These are phyloP conservation scores for Homarus americanus DNA, from an alignment of 1,140 invertebrate genomes.

Conservation along the genomic window DNA sequence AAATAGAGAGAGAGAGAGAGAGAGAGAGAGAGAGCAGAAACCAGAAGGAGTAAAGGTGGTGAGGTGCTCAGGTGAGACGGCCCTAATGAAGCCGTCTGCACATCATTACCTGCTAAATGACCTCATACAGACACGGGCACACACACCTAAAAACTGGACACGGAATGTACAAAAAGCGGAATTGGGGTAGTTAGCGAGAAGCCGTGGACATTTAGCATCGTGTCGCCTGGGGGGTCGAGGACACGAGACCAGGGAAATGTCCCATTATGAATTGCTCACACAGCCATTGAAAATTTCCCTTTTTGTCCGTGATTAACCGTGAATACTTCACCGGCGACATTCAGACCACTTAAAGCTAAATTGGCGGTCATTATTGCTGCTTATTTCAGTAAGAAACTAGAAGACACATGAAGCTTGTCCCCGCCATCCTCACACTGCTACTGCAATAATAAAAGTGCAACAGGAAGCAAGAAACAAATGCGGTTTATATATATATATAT, in stretches of 20 bases:
- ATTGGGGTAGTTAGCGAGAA: not conserved
- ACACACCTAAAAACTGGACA: constrained; percentile 8
- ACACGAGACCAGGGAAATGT: not conserved
- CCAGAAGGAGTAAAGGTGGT: not conserved
- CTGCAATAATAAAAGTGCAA: not conserved
- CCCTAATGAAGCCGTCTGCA: constrained; percentile 37
- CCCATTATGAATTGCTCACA: not conserved
- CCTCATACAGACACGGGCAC: constrained; percentile 14
- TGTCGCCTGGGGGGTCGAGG: not conserved
- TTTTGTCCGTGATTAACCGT: not conserved
- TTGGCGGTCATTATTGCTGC: not conserved
- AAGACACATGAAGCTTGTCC: not conserved
- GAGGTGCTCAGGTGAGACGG: not conserved
- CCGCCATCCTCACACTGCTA: not conserved
- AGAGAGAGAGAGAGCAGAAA: not conserved
- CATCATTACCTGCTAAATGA: constrained; percentile 38
- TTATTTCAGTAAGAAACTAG: not conserved
- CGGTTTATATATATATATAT: not conserved
- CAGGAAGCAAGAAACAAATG: too few species aligned
- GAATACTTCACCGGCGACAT: not conserved
- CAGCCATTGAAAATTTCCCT: not conserved
- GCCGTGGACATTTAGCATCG: not conserved
- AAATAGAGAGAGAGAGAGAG: not conserved
- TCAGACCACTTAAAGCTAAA: not conserved
- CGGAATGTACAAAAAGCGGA: not conserved